Conservation (phyloP, 2,888 invertebrate species). For the Megalurothrips usitatus region DNA sequence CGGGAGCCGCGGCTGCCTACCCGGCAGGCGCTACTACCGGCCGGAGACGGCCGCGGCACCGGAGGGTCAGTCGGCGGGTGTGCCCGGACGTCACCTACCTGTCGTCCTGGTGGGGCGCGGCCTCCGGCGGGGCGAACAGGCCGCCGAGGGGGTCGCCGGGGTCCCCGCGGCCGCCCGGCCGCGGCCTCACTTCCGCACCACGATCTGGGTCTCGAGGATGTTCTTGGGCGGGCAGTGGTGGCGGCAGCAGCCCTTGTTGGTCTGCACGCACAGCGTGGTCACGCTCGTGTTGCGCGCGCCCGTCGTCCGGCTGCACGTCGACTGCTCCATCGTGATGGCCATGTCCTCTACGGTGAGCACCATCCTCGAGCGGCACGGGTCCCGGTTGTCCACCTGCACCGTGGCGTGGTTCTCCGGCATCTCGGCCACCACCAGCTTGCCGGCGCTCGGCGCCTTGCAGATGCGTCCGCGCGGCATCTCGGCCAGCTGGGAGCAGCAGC, state of each 20-base stretch:
- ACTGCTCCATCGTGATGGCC: conserved; percentile 20
- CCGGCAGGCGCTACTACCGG: too few species aligned
- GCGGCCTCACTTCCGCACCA: background rate
- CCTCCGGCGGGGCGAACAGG: background rate
- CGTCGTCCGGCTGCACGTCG: conserved; percentile 5
- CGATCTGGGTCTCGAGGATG: conserved; percentile 9
- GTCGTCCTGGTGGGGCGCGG: background rate
- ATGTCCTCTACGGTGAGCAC: background rate
- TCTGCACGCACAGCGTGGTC: conserved; percentile 13
- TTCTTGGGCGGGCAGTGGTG: conserved; percentile 21
- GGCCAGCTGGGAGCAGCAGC: conserved; percentile 18
- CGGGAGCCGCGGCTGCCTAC: too few species aligned
- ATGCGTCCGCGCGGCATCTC: background rate
- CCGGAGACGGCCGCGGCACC: too few species aligned
- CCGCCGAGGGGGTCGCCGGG: background rate
- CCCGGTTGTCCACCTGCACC: conserved; percentile 21
- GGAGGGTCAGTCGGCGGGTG: too few species aligned
- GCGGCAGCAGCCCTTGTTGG: conserved; percentile 4
- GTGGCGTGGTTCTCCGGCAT: conserved; percentile 14
- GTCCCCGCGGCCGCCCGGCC: background rate
- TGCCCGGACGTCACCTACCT: too few species aligned
- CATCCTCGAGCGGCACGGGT: conserved; percentile 14
- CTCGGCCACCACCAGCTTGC: conserved; percentile 4
- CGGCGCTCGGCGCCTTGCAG: background rate
- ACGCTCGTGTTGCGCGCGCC: background rate